phyloP scores from a whole-genome alignment of 2,888 invertebrate species.

The Drosophila neonasuta region DNA sequence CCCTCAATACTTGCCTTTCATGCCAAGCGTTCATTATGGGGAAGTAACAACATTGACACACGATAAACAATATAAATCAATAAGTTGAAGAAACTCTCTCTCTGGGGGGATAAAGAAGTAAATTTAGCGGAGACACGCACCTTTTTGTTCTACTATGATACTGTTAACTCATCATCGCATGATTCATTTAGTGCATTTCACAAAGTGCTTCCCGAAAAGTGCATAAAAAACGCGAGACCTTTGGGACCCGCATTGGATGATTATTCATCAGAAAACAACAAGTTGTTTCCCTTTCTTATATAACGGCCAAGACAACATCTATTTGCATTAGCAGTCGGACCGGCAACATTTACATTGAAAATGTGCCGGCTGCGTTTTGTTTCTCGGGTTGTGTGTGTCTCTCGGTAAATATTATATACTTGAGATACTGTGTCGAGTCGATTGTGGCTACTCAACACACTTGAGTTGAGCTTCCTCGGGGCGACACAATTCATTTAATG shows the following conservation, averaged over 20 bases:
- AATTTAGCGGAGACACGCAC: conserved; percentile 16
- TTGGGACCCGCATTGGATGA: conserved; percentile 37
- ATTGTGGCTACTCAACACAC: conserved; percentile 23
- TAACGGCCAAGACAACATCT: conserved; percentile 29
- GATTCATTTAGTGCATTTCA: conserved; percentile 43
- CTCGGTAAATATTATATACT: conserved; percentile 22
- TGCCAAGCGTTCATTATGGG: not conserved
- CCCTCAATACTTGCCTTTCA: not conserved
- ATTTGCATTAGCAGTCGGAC: conserved; percentile 53
- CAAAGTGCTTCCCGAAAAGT: conserved; percentile 47
- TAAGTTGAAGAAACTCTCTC: conserved; percentile 5
- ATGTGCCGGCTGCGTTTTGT: conserved; percentile 44
- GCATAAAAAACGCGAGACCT: conserved; percentile 37
- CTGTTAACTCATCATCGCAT: conserved; percentile 27
- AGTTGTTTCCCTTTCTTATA: conserved; percentile 36
- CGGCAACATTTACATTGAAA: conserved; percentile 63
- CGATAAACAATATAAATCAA: conserved; percentile 1
- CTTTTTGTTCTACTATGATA: not conserved
- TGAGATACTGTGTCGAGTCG: conserved; percentile 20
- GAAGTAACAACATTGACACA: not conserved
- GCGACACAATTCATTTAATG: conserved; percentile 54
- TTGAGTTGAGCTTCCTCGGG: conserved; percentile 30
- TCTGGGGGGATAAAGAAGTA: not conserved
- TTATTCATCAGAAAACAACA: conserved; percentile 28
- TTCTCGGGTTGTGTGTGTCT: conserved; percentile 12